These are phyloP conservation scores for Lithobates sylvaticus DNA, from an alignment of 2,797 vertebrate species.

Conservation along the genomic window DNA sequence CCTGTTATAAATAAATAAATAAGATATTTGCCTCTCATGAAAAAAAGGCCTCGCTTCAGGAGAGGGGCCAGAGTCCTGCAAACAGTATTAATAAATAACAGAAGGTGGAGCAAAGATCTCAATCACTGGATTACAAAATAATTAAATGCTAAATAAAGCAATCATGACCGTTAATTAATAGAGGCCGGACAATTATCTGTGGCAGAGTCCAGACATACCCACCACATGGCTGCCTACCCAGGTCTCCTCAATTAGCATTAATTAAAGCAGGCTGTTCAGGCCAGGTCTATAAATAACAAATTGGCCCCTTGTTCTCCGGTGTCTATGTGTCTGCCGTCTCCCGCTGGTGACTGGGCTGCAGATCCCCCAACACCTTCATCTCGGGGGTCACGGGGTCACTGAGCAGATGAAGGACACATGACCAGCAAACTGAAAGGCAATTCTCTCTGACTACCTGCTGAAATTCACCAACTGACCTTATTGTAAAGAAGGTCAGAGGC, in stretches of 20 bases:
- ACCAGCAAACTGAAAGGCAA: slow-evolving; percentile 2
- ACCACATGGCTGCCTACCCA: neutral
- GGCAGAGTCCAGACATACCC: neutral
- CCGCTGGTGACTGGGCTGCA: slow-evolving; percentile 32
- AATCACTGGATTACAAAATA: neutral
- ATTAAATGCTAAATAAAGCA: neutral
- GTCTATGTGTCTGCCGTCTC: slow-evolving; percentile 27
- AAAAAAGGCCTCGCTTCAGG: too few relatives aligned
- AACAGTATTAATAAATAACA: too few relatives aligned
- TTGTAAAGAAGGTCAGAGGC: neutral
- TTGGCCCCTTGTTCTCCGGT: slow-evolving; percentile 22
- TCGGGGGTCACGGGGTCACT: slow-evolving; percentile 45
- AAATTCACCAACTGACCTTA: neutral
- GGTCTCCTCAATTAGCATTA: slow-evolving; percentile 1
- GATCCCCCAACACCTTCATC: slow-evolving; percentile 34
- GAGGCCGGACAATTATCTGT: neutral
- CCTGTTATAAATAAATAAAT: too few relatives aligned
- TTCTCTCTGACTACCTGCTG: slow-evolving; percentile 5
- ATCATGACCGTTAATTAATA: slow-evolving; percentile 9
- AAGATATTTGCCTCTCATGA: too few relatives aligned
- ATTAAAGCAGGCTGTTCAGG: slow-evolving; percentile 37
- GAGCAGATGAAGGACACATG: slow-evolving; percentile 35
- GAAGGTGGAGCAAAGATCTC: too few relatives aligned
- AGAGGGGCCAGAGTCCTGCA: too few relatives aligned
- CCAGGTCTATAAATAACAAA: slow-evolving; percentile 52